Base-by-base conservation (phyloP, 2,113 vertebrate genomes). In the Carollia perspicillata region DNA sequence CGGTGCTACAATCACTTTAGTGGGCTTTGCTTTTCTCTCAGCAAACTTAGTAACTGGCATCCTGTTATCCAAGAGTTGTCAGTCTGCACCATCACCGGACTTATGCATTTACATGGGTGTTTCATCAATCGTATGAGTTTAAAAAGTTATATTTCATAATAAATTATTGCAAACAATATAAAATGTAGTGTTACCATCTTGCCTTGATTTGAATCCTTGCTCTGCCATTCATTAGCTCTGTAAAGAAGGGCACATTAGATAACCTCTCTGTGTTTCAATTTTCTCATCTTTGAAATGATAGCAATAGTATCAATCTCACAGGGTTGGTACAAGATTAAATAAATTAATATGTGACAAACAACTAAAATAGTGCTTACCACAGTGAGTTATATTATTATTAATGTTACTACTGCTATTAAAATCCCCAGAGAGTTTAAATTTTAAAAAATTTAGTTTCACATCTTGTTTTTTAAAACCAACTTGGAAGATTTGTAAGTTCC, bases 81-180 rank as follows among this genome's bases (percentile, higher is more conserved):
- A 22, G 3, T 77, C 30, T 40, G 58, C 35, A 17, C 3, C 1
- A 30, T 49, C 79, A 40, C 37, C 3, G 0, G 69, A 72, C 8
- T 26, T 86, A 12, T 93, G 92, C 79, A 0, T 66, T 74, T 93
- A 23, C 44, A 6, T 75, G 86, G 58, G 44, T 3, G n/a, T 28
- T 28, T 65, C 58, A 69, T 96, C 92, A 58, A 47, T 33, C 0
- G 40, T 96, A 95, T 20, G 86, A 84, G 68, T 95, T 49, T 33
- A 6, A 81, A 78, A 35, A 44, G 35, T 74, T 37, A 33, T 12
- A 8, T 11, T 28, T 85, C 35, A 40, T 55, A 55, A 35, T 87
- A 86, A 89, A 60, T 71, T 78, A 44, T 28, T 89, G 51, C 3
- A 53, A 69, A 33, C 16, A 66, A 37, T 78, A 26, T 23, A 69